phyloP scores from a whole-genome alignment of 2,888 invertebrate species.

The Aleiodes testaceus region DNA sequence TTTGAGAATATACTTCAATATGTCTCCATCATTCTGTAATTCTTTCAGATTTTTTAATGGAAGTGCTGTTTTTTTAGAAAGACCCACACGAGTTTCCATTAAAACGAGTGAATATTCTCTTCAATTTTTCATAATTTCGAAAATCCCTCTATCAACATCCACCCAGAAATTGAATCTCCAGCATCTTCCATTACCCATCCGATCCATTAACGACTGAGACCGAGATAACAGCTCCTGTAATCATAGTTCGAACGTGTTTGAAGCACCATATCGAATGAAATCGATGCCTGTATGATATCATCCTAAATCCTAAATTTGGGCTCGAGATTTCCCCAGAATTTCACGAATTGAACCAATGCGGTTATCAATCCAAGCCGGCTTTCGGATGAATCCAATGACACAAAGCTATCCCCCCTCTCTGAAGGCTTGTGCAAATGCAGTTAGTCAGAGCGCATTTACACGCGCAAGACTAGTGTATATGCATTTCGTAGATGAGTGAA shows the following conservation, averaged over 20 bases:
- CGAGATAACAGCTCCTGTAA: conserved; percentile 30
- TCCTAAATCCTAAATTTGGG: not conserved
- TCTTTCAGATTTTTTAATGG: no score
- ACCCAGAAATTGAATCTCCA: no score
- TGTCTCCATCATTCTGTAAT: no score
- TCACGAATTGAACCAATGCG: conserved; percentile 38
- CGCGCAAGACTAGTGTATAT: conserved; percentile 3
- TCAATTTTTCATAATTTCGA: no score
- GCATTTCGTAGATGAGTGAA: conserved; percentile 26
- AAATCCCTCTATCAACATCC: no score
- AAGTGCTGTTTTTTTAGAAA: no score
- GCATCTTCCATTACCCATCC: no score
- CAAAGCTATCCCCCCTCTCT: conserved; percentile 19
- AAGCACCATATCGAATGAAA: conserved; percentile 15
- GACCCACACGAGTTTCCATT: no score
- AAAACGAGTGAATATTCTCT: no score
- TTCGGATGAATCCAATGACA: conserved; percentile 22
- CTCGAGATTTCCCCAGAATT: conserved; percentile 8
- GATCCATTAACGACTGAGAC: not conserved
- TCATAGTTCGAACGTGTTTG: conserved; percentile 18
- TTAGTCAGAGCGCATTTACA: conserved; percentile 36
- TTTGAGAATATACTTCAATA: no score
- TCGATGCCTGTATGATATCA: conserved; percentile 21
- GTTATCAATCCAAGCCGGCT: conserved; percentile 20
- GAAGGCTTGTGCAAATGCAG: conserved; percentile 49